These are phyloP conservation scores for Isichthys henryi DNA, from an alignment of 2,113 vertebrate genomes.

Conservation along the genomic window DNA sequence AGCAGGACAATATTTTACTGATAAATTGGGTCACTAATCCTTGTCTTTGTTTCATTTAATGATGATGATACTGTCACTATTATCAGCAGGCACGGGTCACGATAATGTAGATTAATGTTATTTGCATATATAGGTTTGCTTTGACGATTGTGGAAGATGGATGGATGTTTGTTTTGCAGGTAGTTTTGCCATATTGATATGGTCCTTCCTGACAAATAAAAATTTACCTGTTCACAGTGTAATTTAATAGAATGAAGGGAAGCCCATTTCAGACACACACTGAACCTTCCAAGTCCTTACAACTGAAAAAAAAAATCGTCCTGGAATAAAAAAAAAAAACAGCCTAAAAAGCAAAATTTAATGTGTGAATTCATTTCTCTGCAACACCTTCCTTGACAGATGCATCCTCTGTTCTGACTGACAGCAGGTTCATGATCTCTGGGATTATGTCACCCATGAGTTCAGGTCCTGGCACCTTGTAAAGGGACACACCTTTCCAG, in stretches of 20 bases:
- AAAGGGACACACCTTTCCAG: not conserved
- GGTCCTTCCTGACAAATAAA: not conserved
- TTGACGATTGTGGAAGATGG: not conserved
- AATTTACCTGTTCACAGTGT: not conserved
- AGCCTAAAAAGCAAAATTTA: not conserved
- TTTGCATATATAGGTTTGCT: not conserved
- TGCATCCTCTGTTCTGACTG: not conserved
- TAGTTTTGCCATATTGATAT: not conserved
- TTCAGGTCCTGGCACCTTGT: not conserved
- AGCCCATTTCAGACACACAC: not conserved
- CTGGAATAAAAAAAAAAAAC: not conserved
- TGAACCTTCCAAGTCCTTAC: not conserved
- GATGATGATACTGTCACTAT: not conserved
- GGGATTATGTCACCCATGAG: not conserved
- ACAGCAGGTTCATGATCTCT: not conserved
- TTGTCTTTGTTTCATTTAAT: not conserved
- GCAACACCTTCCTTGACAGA: not conserved
- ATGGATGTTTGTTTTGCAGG: not conserved
- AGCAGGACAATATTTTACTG: slow-evolving; percentile 10
- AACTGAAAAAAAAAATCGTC: not conserved
- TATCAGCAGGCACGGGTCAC: not conserved
- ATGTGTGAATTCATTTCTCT: not conserved
- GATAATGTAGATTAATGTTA: not conserved
- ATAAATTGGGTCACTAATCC: slow-evolving; percentile 16
- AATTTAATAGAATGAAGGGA: not conserved